A percentile compares a stretch with the other conserved stretches of the same genome.
These are phyloP conservation scores for Catharus minimus DNA, from an alignment of 2,113 vertebrate genomes.

Conservation along the genomic window DNA sequence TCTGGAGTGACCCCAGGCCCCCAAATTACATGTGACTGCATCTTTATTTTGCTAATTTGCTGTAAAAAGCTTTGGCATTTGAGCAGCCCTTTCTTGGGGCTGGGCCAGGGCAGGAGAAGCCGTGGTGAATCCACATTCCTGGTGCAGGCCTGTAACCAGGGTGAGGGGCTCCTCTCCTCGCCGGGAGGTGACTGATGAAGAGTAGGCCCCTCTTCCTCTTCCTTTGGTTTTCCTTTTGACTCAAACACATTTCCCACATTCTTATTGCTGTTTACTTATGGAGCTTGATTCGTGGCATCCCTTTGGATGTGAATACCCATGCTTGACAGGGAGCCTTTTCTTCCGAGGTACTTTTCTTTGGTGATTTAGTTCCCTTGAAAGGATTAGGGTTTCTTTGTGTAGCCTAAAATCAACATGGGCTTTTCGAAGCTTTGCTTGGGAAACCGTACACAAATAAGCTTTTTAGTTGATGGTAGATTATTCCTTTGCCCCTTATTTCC, in stretches of 20 bases:
- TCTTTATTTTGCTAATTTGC: constrained; percentile 80
- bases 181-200: not conserved
- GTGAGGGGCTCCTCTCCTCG: constrained; percentile 43
- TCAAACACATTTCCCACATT: constrained; percentile 84
- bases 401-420: constrained; percentile 93
- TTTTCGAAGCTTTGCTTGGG: constrained; percentile 87
- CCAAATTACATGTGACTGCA: constrained; percentile 62
- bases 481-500: constrained; percentile 90
- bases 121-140: constrained; percentile 76
- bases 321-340: constrained; percentile 89
- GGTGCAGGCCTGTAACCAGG: constrained; percentile 69
- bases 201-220: constrained; percentile 48
- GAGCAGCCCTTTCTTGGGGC: constrained; percentile 62
- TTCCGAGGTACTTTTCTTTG: constrained; percentile 83
- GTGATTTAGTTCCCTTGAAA: constrained; percentile 95
- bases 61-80: constrained; percentile 68
- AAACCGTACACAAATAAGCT: constrained; percentile 93
- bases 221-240: constrained; percentile 24
- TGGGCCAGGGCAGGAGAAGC: constrained; percentile 62
- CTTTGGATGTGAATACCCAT: constrained; percentile 81
- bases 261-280: constrained; percentile 89
- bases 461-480: constrained; percentile 85
- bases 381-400: constrained; percentile 94
- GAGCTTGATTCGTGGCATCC: constrained; percentile 88
- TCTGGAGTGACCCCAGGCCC: constrained; percentile 49